Percentiles rank a stretch among this genome's conserved stretches.
Evolutionary conservation across 2,888 invertebrate species (phyloP).

Genomic region (Cancer borealis): DNA sequence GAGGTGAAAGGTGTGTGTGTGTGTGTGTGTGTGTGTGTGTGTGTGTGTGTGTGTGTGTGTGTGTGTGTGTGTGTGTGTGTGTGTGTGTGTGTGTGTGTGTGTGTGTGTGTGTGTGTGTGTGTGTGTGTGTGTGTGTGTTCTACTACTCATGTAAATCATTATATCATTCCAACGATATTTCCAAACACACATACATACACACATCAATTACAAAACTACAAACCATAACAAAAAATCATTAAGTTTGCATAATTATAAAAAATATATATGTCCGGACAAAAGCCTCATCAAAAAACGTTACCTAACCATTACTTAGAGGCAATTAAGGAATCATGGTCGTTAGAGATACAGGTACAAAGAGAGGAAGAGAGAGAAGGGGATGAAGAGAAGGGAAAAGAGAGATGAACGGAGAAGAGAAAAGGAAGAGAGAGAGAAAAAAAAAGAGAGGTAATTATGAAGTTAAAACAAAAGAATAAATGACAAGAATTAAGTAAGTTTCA

Average conservation of each 20-base stretch:
- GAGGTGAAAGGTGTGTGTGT: not conserved
- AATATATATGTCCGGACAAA: no score
- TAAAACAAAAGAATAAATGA: not conserved
- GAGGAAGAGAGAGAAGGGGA: conserved; percentile 18
- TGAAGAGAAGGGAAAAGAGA: conserved; percentile 3
- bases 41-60: no score
- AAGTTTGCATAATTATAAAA: no score
- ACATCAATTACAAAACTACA: not conserved
- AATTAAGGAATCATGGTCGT: conserved; percentile 48
- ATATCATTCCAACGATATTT: no score
- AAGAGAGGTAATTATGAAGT: not conserved
- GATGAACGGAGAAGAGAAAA: no score
- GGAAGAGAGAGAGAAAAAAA: conserved; percentile 24
- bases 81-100: no score
- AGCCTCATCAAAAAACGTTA: not conserved
- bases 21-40: not conserved
- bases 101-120: no score
- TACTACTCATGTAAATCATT: no score
- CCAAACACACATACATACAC: conserved; percentile 24
- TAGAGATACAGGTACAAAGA: not conserved
- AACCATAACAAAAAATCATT: not conserved
- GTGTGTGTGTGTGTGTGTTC: no score
- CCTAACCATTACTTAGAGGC: conserved; percentile 31
- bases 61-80: not conserved
- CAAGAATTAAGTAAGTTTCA: not conserved